Percentiles rank a stretch among this genome's conserved stretches.
These are phyloP conservation scores for Porphyrio hochstetteri DNA, from an alignment of 2,113 vertebrate genomes.

Conservation along the genomic window DNA sequence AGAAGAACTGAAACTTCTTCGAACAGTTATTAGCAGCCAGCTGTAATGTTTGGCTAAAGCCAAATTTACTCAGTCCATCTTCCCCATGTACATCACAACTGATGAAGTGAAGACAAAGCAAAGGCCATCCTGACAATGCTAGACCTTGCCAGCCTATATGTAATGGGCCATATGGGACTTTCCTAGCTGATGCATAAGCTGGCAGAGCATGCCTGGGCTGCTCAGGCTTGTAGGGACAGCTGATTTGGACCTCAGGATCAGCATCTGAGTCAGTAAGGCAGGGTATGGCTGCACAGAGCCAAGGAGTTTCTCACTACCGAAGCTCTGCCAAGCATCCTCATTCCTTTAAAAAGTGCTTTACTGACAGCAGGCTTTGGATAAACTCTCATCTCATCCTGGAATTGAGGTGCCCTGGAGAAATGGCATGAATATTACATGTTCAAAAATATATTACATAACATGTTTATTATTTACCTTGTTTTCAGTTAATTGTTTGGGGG, in stretches of 20 bases:
- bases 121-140: not conserved
- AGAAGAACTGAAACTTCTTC: not conserved
- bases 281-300: not conserved
- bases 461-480: constrained; percentile 23
- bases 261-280: not conserved
- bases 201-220: not conserved
- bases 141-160: not conserved
- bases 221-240: not conserved
- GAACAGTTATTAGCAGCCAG: not conserved
- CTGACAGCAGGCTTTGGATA: not conserved
- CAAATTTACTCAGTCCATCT: not conserved
- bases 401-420: not conserved
- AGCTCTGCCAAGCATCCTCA: not conserved
- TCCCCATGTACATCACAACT: not conserved
- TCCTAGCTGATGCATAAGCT: not conserved
- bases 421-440: not conserved
- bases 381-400: not conserved
- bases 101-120: not conserved
- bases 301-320: not conserved
- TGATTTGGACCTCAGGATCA: not conserved
- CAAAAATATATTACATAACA: not conserved
- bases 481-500: not conserved
- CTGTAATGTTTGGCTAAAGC: not conserved
- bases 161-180: not conserved
- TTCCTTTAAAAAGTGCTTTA: not conserved